Conservation (phyloP, 2,797 vertebrate species). For the Neosalanx taihuensis region DNA sequence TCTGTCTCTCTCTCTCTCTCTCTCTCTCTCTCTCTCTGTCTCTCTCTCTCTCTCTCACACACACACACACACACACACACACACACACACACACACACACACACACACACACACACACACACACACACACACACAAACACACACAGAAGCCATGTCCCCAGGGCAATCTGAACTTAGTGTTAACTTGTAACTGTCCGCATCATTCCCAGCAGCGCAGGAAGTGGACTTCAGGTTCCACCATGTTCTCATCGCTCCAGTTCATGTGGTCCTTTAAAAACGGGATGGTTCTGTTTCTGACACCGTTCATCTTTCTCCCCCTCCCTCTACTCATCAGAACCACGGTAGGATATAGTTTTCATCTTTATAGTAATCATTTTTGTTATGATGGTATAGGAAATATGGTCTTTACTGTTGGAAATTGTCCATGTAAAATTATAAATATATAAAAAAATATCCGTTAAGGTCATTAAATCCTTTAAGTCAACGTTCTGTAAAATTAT, state of each 20-base stretch:
- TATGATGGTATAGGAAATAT: neutral
- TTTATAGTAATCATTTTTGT: neutral
- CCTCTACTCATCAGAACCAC: constrained; percentile 60
- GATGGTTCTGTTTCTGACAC: constrained; percentile 61
- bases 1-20: constrained; percentile 15
- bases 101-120: constrained; percentile 1
- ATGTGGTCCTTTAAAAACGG: constrained; percentile 61
- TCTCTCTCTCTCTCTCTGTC: neutral
- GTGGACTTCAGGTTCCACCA: constrained; percentile 15
- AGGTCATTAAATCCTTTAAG: no score
- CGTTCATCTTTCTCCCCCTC: constrained; percentile 73
- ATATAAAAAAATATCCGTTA: no score
- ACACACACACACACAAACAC: neutral
- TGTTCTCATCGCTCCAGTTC: constrained; percentile 57
- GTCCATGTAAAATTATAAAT: no score
- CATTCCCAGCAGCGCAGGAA: neutral
- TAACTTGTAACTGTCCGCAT: neutral
- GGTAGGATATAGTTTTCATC: constrained; percentile 48
- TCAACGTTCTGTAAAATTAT: no score
- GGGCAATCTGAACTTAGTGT: neutral
- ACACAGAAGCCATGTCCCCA: neutral
- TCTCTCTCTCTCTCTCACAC: neutral
- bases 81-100: neutral
- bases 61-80: neutral
- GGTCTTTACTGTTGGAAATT: neutral